These are phyloP conservation scores for Antheraea assamensis DNA, from an alignment of 2,888 invertebrate species.

Conservation along the genomic window DNA sequence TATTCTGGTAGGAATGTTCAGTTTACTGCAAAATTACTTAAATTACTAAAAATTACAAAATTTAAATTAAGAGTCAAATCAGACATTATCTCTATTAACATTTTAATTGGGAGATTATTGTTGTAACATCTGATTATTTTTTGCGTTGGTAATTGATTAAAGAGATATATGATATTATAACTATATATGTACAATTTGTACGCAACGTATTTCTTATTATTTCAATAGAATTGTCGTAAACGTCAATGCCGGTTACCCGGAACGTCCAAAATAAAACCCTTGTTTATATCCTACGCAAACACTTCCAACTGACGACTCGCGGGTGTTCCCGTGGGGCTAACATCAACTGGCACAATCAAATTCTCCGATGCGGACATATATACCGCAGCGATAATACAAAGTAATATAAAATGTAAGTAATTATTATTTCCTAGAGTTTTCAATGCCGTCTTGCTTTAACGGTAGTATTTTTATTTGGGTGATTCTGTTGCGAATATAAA, in stretches of 20 bases:
- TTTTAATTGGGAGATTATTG: too few relatives aligned
- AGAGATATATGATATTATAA: too few relatives aligned
- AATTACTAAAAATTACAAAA: too few relatives aligned
- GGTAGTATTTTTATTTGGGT: not conserved
- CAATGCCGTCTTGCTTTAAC: not conserved
- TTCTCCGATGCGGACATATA: conserved; percentile 1
- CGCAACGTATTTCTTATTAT: not conserved
- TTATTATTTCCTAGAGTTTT: not conserved
- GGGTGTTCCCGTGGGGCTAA: conserved; percentile 4
- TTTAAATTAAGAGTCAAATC: too few relatives aligned
- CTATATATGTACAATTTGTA: not conserved
- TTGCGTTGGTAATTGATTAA: too few relatives aligned
- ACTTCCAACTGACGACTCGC: conserved; percentile 12
- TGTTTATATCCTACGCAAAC: conserved; percentile 16
- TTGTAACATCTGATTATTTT: too few relatives aligned
- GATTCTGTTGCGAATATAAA: too few relatives aligned
- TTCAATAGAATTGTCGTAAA: conserved; percentile 10
- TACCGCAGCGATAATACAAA: not conserved
- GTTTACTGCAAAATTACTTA: too few relatives aligned
- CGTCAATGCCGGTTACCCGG: not conserved
- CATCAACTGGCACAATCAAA: conserved; percentile 13
- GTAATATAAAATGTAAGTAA: not conserved
- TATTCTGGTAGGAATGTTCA: too few relatives aligned
- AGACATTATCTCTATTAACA: too few relatives aligned
- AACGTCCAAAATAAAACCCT: conserved; percentile 15